Evolutionary conservation across 2,888 invertebrate genomes (phyloP).

Genomic region (Chromoteleia sp.): DNA sequence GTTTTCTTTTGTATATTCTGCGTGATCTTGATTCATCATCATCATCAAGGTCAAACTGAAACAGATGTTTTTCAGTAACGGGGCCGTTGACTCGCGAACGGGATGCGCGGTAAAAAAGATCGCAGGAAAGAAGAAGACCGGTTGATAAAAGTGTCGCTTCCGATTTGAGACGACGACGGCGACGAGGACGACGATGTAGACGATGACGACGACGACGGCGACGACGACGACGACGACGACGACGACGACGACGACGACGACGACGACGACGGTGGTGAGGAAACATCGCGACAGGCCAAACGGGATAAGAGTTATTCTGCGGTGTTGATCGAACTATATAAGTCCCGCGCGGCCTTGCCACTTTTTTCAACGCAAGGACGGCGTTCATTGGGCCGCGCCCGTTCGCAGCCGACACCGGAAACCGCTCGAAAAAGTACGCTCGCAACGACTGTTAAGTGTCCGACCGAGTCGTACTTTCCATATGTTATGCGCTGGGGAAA

Average conservation of each 20-base stretch:
- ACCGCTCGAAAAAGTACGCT: conserved; percentile 39
- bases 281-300: conserved; percentile 10
- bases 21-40: neutral
- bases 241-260: neutral
- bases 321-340: conserved; percentile 60
- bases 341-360: conserved; percentile 77
- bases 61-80: conserved; percentile 10
- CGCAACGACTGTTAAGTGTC: conserved; percentile 2
- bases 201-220: neutral
- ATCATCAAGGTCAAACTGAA: conserved; percentile 7
- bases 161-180: conserved; percentile 16
- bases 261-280: neutral
- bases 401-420: conserved; percentile 51
- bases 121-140: neutral
- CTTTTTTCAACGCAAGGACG: conserved; percentile 79
- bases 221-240: neutral
- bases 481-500: conserved; percentile 11
- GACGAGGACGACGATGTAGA: neutral
- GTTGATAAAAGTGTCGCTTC: conserved; percentile 23
- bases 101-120: neutral
- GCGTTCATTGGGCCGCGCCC: conserved; percentile 69
- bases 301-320: conserved; percentile 31
- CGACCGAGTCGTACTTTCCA: conserved; percentile 30
- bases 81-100: conserved; percentile 11
- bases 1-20: too few relatives aligned